phyloP scores from a whole-genome alignment of 35 echinoderm and acorn worm genomes.

The Lytechinus variegatus region DNA sequence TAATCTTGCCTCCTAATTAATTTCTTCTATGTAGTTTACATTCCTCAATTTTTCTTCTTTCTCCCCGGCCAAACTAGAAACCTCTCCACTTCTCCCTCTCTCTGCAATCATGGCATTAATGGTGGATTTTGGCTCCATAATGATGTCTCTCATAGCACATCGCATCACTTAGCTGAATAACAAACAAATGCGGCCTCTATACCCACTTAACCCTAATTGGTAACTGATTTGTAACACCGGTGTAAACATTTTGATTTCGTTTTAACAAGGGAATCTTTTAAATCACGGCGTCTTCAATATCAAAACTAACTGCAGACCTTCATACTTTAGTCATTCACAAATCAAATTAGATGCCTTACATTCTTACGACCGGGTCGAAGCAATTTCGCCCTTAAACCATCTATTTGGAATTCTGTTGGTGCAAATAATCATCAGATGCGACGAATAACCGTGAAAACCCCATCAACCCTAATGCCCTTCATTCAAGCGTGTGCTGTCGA shows the following conservation, averaged over 20 bases:
- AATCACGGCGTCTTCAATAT: not conserved
- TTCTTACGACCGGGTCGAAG: not conserved
- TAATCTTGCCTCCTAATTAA: no score
- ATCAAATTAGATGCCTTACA: slow-evolving; percentile 7
- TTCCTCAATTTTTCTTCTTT: no score
- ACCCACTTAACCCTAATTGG: not conserved
- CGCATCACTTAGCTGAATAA: not conserved
- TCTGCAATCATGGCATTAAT: not conserved
- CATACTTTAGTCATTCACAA: slow-evolving; percentile 4
- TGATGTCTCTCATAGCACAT: not conserved
- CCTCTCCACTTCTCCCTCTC: not conserved
- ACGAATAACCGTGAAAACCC: not conserved
- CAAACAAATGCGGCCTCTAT: not conserved
- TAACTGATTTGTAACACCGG: not conserved
- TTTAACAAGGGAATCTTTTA: not conserved
- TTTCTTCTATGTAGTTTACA: no score
- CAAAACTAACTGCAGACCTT: not conserved
- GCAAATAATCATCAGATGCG: not conserved
- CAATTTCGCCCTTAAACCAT: not conserved
- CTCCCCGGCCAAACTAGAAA: no score
- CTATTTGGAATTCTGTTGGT: not conserved
- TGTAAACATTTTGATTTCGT: not conserved
- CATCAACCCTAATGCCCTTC: not conserved
- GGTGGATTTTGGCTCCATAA: not conserved
- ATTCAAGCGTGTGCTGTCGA: not conserved